A percentile compares a stretch with the other conserved stretches of the same genome.
Conservation (phyloP, 2,797 vertebrate species). For the Gastrophryne carolinensis region DNA sequence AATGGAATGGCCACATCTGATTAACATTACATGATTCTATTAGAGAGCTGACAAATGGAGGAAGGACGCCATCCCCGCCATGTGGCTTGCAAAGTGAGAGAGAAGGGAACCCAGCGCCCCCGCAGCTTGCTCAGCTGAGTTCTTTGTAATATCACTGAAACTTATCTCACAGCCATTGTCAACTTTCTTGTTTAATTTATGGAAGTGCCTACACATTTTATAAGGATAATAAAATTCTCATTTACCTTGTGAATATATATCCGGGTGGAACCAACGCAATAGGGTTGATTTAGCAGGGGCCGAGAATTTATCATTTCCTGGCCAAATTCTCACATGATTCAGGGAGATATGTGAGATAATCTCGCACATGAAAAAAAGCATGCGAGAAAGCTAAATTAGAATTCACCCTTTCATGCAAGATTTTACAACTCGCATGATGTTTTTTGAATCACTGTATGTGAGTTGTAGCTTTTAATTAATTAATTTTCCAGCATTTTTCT, state of each 20-base stretch:
- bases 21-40: conserved; percentile 96
- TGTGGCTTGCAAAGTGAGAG: conserved; percentile 76
- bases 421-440: too few relatives aligned
- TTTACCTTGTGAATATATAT: background rate
- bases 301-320: too few relatives aligned
- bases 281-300: too few relatives aligned
- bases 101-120: conserved; percentile 78
- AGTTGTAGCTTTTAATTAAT: too few relatives aligned
- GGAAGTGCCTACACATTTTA: conserved; percentile 89
- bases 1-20: conserved; percentile 90
- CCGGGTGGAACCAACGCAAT: background rate
- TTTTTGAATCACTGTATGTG: too few relatives aligned
- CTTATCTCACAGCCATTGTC: conserved; percentile 74
- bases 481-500: too few relatives aligned
- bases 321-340: too few relatives aligned
- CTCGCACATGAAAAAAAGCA: too few relatives aligned
- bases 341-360: too few relatives aligned
- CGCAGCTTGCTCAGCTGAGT: conserved; percentile 82
- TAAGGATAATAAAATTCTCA: conserved; percentile 72
- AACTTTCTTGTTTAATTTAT: conserved; percentile 82
- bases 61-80: conserved; percentile 81
- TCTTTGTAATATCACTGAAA: conserved; percentile 85
- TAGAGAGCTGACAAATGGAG: conserved; percentile 97
- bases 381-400: too few relatives aligned
- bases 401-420: too few relatives aligned